phyloP scores from a whole-genome alignment of 2,797 vertebrate species.

The Peromyscus attwateri region DNA sequence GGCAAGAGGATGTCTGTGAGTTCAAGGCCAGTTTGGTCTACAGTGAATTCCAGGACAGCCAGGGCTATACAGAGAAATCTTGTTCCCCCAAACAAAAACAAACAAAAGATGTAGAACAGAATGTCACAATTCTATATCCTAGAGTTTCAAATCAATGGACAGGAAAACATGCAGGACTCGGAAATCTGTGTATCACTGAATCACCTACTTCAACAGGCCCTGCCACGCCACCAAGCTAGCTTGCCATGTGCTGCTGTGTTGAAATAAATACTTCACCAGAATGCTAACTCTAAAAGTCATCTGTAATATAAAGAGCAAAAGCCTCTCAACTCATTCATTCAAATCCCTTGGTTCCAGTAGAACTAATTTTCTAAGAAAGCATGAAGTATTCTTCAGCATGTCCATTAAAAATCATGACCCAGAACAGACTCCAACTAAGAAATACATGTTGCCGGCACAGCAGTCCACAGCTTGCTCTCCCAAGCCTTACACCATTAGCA shows the following conservation, averaged over 20 bases:
- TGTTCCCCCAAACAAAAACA: background rate
- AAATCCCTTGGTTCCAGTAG: slow-evolving; percentile 36
- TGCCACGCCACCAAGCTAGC: slow-evolving; percentile 66
- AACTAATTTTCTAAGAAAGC: slow-evolving; percentile 42
- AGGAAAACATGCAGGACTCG: slow-evolving; percentile 77
- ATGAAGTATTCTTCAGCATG: background rate
- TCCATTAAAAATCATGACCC: background rate
- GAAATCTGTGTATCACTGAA: slow-evolving; percentile 76
- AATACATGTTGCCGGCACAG: background rate
- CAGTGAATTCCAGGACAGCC: background rate
- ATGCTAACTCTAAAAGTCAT: background rate
- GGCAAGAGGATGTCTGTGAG: background rate
- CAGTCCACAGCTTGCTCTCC: background rate
- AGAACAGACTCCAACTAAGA: background rate
- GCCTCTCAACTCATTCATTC: slow-evolving; percentile 52
- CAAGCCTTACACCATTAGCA: slow-evolving; percentile 2
- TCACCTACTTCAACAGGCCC: slow-evolving; percentile 40
- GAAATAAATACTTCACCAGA: slow-evolving; percentile 33
- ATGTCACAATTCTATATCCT: slow-evolving; percentile 74
- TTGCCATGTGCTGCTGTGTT: background rate
- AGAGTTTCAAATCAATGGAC: slow-evolving; percentile 78
- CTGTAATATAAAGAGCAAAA: slow-evolving; percentile 57
- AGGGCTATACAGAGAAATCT: background rate
- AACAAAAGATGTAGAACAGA: slow-evolving; percentile 49
- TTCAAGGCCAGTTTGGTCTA: background rate